These are phyloP conservation scores for Tiphia femorata DNA, from an alignment of 2,888 invertebrate species.

Conservation along the genomic window DNA sequence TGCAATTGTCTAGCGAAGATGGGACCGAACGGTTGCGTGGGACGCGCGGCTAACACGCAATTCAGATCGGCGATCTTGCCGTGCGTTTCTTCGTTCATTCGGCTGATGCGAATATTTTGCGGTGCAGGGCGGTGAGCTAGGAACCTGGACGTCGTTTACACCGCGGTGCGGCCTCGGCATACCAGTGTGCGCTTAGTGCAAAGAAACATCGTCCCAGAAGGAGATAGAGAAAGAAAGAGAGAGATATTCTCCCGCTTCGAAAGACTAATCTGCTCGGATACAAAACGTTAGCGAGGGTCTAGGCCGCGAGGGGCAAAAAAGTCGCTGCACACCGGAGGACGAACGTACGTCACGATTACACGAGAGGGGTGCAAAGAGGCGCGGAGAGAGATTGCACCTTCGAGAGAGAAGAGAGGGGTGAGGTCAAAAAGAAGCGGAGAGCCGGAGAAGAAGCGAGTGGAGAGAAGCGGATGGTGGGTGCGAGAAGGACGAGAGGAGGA, in stretches of 20 bases:
- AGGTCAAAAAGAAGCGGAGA: neutral
- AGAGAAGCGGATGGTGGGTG: neutral
- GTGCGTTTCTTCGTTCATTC: neutral
- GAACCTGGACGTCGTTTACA: no score
- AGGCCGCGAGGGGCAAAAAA: neutral
- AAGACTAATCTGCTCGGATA: constrained; percentile 1
- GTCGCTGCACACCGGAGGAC: neutral
- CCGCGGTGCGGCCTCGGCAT: no score
- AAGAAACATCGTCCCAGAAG: no score
- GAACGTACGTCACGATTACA: no score
- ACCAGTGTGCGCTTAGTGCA: no score
- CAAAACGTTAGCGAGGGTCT: neutral
- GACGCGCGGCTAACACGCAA: no score
- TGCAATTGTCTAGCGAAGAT: no score
- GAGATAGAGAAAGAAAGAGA: no score
- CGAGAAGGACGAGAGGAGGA: constrained; percentile 2
- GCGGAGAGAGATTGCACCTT: constrained; percentile 15
- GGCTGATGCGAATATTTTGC: neutral
- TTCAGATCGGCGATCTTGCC: no score
- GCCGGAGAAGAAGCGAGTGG: neutral
- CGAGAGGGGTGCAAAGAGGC: neutral
- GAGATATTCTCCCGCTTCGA: no score
- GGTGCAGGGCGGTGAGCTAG: neutral
- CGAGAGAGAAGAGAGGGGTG: constrained; percentile 12
- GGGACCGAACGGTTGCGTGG: no score